Conservation (phyloP, 2,113 vertebrate genomes). For the Podiceps cristatus region DNA sequence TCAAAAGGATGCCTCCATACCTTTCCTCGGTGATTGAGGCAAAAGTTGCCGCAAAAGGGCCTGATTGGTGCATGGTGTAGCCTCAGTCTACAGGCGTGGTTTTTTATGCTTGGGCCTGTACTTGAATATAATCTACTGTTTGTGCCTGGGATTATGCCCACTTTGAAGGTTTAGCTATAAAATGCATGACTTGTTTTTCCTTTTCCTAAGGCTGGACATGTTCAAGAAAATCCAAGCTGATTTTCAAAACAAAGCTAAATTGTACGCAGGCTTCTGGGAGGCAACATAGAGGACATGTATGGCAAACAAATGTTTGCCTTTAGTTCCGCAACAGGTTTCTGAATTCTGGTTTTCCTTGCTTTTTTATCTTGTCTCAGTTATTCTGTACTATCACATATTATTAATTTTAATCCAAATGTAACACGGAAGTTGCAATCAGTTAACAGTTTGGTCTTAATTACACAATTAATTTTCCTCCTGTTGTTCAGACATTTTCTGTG, state of each 20-base stretch:
- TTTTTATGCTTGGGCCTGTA: background rate
- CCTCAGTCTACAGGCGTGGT: background rate
- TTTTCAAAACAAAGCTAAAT: background rate
- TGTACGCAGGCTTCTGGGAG: background rate
- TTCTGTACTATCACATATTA: background rate
- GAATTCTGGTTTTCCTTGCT: background rate
- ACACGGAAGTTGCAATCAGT: background rate
- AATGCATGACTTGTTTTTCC: background rate
- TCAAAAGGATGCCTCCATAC: background rate
- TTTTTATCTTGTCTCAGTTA: background rate
- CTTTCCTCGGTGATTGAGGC: background rate
- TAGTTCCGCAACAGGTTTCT: background rate
- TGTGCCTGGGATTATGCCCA: background rate
- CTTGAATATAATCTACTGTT: background rate
- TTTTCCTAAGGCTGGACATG: background rate
- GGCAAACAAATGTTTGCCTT: background rate
- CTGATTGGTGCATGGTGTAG: too few species aligned
- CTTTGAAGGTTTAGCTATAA: background rate
- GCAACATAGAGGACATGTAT: rapidly evolving
- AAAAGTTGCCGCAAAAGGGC: background rate
- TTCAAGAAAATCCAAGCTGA: background rate
- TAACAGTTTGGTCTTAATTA: background rate
- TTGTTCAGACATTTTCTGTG: background rate
- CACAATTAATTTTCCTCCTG: background rate
- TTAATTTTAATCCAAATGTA: background rate